These are phyloP conservation scores for Spisula subtruncata DNA, from an alignment of 2,888 invertebrate species.

Conservation along the genomic window DNA sequence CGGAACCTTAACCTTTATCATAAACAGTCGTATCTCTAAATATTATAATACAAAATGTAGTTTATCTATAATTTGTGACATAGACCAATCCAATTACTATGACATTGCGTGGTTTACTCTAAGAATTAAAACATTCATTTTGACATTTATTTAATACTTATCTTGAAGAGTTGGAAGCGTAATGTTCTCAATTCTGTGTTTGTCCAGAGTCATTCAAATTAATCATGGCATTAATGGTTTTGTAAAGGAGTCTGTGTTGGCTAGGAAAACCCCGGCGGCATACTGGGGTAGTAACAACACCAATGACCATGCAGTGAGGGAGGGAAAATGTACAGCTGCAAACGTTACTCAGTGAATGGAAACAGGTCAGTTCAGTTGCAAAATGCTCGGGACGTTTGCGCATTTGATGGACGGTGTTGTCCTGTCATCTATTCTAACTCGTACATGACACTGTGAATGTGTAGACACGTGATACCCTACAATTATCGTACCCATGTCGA, in stretches of 20 bases:
- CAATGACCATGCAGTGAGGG: not conserved
- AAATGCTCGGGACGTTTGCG: not conserved
- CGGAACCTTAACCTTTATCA: too few relatives aligned
- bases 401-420: conserved; percentile 37
- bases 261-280: not conserved
- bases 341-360: too few relatives aligned
- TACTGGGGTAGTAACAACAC: not conserved
- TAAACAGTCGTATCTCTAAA: too few relatives aligned
- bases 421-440: not conserved
- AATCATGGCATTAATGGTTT: not conserved
- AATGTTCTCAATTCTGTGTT: not conserved
- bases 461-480: conserved; percentile 29
- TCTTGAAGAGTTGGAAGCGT: not conserved
- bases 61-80: too few relatives aligned
- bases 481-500: conserved; percentile 55
- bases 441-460: conserved; percentile 33
- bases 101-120: not conserved
- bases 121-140: not conserved
- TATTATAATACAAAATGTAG: too few relatives aligned
- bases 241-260: not conserved
- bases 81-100: not conserved
- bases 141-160: not conserved
- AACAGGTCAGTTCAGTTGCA: not conserved
- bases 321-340: not conserved
- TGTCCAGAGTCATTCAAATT: not conserved